Base-by-base conservation (phyloP, 2,797 vertebrate genomes). In the Amniataba percoides region DNA sequence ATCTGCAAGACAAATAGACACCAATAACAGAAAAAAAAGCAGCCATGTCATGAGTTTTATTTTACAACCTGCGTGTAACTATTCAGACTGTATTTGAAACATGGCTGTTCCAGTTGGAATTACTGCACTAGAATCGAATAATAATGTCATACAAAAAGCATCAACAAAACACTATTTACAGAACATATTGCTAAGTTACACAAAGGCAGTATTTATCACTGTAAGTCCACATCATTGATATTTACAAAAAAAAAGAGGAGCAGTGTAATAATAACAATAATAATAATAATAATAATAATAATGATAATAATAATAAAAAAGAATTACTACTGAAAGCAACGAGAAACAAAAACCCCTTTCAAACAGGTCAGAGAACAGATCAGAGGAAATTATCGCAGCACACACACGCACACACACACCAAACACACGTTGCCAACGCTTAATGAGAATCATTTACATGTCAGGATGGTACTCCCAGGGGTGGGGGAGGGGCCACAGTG, bases 161-260 rank as follows among this genome's bases (percentile, higher is more conserved):
- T 90, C 95, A 97, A 96, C 95, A 96, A 96, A 96, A 96, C 95
- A 95, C 96, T 98, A 98, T 98, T 95, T 98, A 99, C 97, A 93
- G 59, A 97, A 97, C 96, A 97, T 99, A 98, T 98, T 98, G 97
- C 97, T 97, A 97, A 97, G 96, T 98, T 96, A 97, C 97, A 98
- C 96, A 97, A 98, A 99, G 97, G 97, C 97, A 97, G 97, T 97
- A 95, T 97, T 96, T 96, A 92, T 96, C 96, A 97, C 95, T 92
- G 95, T 96, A 88, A 90, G 86, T 91, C 88, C 87, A 89, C 77
- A 21, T 90, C 79, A 71, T 87, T 85, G 94, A 95, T 98, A 98
- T 98, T 96, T 98, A 98, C 96, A 98, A 86, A 73, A 95, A 73
- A 95, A 87, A 87, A 92, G 95, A 94, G 96, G 94, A 93, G 94